Percentiles rank a stretch among this genome's conserved stretches.
These are phyloP conservation scores for Eira barbara DNA, from an alignment of 2,113 vertebrate genomes.

Conservation along the genomic window DNA sequence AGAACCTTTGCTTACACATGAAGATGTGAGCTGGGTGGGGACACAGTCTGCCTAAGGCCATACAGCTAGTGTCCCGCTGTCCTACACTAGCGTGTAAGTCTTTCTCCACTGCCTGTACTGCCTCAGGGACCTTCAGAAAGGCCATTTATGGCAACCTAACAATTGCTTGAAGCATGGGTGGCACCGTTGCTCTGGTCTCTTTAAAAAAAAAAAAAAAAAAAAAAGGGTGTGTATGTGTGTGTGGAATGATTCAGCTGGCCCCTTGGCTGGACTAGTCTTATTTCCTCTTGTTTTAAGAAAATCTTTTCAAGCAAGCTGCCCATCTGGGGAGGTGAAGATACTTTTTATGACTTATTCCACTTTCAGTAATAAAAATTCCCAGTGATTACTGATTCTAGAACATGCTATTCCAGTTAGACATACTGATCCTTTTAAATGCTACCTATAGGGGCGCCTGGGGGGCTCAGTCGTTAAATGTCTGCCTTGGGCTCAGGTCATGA, in stretches of 20 bases:
- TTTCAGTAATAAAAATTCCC: not conserved
- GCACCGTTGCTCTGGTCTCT: not conserved
- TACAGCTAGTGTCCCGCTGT: fast-evolving
- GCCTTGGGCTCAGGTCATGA: no score
- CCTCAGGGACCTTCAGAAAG: not conserved
- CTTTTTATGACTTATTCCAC: not conserved
- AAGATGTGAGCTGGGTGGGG: not conserved
- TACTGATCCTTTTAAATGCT: not conserved
- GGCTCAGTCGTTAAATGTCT: no score
- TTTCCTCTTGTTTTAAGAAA: not conserved
- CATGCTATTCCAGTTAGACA: not conserved
- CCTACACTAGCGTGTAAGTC: not conserved
- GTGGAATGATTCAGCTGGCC: not conserved
- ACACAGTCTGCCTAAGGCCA: not conserved
- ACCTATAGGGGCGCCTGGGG: not conserved
- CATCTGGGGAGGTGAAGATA: not conserved
- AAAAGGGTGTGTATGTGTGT: no score
- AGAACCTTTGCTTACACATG: not conserved
- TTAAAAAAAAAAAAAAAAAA: not conserved
- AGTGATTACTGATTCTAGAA: not conserved
- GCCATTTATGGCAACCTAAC: not conserved
- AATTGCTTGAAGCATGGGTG: not conserved
- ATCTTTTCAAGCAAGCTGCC: not conserved
- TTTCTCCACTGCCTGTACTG: no score
- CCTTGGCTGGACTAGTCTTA: not conserved